Base-by-base conservation (phyloP, 2,888 invertebrate species). In the Prionchulus punctatus region DNA sequence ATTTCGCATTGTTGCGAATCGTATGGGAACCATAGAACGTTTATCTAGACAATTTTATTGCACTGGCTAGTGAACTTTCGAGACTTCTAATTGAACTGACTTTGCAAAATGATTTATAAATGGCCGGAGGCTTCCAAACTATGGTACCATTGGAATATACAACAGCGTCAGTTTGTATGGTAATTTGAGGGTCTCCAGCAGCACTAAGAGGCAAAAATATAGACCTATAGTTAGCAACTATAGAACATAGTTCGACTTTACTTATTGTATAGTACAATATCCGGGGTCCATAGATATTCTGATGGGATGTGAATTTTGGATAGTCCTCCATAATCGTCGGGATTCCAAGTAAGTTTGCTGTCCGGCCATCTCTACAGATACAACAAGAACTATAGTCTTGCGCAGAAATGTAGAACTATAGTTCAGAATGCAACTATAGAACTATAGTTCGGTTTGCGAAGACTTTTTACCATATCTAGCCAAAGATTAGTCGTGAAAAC, bases 1-100 rank as follows among this genome's bases (percentile, higher is more conserved):
- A 53, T 53, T 7, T 53, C 18, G 25, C 53, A 53, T 12, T 49
- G 3, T 43, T 53, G 53, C n/a, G 12, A n/a, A 26, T 69, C 69
- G 58, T 69, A 69, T 1, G 69, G 69, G 45, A 70, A 69, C 67
- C 66, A 68, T 1, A 63, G 66, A 18, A 69, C 67, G 53, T 69
- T 67, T 54, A 69, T 70, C 68, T 69, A 28, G 2, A 43, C 23
- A 42, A 18, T 18, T 18, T 36, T 36, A 7, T 36, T 7, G 18
- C 7, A 36, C 36, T 12, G 18, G 18, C 7, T 7, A 36, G 18
- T 7, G 18, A 36, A 36, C 36, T 12, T 18, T 36, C 7, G 12
- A 7, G 18, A 36, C 36, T 7, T 18, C 12, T 36, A 12, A 36
- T 36, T 7, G 36, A 36, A 23, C 51, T 45, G 4, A 53, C 52